Conservation (phyloP, 2,113 vertebrate genomes). For the Symphodus melops region DNA sequence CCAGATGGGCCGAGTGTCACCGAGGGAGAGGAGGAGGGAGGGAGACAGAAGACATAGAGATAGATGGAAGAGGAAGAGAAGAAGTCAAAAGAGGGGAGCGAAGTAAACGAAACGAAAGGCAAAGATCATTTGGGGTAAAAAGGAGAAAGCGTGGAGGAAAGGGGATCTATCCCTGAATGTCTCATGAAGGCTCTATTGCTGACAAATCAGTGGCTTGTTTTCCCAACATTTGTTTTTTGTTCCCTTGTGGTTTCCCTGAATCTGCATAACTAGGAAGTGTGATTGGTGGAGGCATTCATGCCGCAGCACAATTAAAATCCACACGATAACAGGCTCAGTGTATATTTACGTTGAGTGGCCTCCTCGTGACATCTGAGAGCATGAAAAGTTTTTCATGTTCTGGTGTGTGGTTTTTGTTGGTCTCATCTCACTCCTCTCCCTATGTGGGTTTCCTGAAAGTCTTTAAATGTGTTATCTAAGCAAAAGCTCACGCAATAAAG, state of each 20-base stretch:
- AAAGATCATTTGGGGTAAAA: conserved; percentile 17
- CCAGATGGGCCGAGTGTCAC: conserved; percentile 83
- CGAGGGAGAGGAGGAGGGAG: conserved; percentile 43
- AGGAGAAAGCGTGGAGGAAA: conserved; percentile 7
- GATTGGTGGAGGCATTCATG: conserved; percentile 64
- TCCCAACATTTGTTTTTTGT: conserved; percentile 57
- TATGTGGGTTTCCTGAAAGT: conserved; percentile 46
- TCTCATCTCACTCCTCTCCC: conserved; percentile 42
- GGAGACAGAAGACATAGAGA: conserved; percentile 22
- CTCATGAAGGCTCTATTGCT: conserved; percentile 48
- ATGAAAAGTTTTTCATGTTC: conserved; percentile 27
- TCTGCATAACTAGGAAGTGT: conserved; percentile 56
- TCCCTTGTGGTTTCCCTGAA: conserved; percentile 68
- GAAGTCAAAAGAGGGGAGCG: conserved; percentile 33
- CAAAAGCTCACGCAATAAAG: conserved; percentile 13
- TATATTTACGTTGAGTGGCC: conserved; percentile 58
- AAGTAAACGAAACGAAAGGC: neutral
- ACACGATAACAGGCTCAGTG: conserved; percentile 26
- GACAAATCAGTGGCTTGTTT: conserved; percentile 50
- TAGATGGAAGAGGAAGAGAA: conserved; percentile 25
- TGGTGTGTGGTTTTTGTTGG: conserved; percentile 44
- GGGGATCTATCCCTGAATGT: conserved; percentile 28
- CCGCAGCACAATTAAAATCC: conserved; percentile 44
- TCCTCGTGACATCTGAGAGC: conserved; percentile 45
- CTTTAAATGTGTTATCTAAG: conserved; percentile 27